Conservation (phyloP, 2,888 invertebrate genomes). For the Dynastes grantii region DNA sequence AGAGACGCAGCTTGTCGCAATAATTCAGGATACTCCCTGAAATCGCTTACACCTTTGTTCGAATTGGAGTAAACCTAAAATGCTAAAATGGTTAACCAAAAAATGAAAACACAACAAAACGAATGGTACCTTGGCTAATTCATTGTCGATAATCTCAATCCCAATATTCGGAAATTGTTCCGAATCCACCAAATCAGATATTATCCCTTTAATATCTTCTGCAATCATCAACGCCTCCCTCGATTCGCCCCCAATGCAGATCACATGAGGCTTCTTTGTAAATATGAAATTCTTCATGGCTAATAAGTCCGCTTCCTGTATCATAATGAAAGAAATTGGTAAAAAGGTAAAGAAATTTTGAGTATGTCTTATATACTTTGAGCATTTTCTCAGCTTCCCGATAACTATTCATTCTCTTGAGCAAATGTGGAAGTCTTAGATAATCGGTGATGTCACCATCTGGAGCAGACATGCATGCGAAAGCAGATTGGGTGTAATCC, state of each 20-base stretch:
- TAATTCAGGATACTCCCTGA: constrained; percentile 93
- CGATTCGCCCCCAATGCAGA: constrained; percentile 87
- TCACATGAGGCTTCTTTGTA: constrained; percentile 93
- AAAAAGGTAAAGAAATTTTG: too few species aligned
- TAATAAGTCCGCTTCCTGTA: constrained; percentile 77
- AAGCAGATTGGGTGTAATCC: constrained; percentile 88
- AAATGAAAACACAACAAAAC: neutral
- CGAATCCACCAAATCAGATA: constrained; percentile 83
- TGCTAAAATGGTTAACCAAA: neutral
- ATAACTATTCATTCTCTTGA: constrained; percentile 85
- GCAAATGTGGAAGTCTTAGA: constrained; percentile 87
- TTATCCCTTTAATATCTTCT: constrained; percentile 83
- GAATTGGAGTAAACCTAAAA: constrained; percentile 87
- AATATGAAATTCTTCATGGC: constrained; percentile 87
- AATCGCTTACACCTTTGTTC: constrained; percentile 88
- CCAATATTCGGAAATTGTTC: constrained; percentile 90
- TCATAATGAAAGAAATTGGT: neutral
- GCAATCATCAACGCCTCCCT: constrained; percentile 88
- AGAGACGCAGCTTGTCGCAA: constrained; percentile 94
- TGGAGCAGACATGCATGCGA: constrained; percentile 88
- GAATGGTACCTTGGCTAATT: constrained; percentile 80
- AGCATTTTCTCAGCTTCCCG: constrained; percentile 78
- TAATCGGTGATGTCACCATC: constrained; percentile 96
- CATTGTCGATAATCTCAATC: constrained; percentile 95
- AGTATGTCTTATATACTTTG: constrained; percentile 57